Evolutionary conservation across 2,888 invertebrate species (phyloP).

Genomic region (Agrypnus murinus): DNA sequence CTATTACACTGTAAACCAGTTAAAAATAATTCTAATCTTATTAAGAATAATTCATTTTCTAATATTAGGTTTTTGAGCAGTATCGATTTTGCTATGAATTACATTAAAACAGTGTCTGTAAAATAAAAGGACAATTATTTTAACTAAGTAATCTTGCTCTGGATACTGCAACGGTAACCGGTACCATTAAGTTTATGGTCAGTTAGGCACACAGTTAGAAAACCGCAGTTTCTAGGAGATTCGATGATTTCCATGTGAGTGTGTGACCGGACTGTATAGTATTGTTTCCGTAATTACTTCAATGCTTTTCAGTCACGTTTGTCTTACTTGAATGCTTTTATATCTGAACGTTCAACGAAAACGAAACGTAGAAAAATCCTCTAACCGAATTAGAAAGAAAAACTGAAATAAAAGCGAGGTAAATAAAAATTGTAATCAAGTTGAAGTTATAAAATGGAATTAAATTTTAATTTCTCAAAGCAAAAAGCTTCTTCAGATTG

Average conservation of each 20-base stretch:
- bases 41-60: no score
- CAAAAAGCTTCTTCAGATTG: not conserved
- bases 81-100: no score
- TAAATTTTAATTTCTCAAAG: not conserved
- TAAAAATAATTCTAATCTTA: no score
- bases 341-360: no score
- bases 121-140: constrained; percentile 26
- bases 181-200: constrained; percentile 48
- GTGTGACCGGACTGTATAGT: constrained; percentile 43
- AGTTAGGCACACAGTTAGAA: constrained; percentile 43
- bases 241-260: constrained; percentile 48
- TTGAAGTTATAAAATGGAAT: no score
- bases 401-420: no score
- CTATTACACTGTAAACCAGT: no score
- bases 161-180: constrained; percentile 24
- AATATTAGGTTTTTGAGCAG: no score
- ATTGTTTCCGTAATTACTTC: constrained; percentile 41
- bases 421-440: no score
- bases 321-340: constrained; percentile 21
- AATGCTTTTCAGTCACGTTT: constrained; percentile 39
- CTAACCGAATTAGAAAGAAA: no score
- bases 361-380: no score
- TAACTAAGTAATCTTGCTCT: constrained; percentile 41
- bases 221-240: constrained; percentile 45
- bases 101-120: no score